Evolutionary conservation across 2,888 invertebrate species (phyloP).

Genomic region (Loripinus fragilis): DNA sequence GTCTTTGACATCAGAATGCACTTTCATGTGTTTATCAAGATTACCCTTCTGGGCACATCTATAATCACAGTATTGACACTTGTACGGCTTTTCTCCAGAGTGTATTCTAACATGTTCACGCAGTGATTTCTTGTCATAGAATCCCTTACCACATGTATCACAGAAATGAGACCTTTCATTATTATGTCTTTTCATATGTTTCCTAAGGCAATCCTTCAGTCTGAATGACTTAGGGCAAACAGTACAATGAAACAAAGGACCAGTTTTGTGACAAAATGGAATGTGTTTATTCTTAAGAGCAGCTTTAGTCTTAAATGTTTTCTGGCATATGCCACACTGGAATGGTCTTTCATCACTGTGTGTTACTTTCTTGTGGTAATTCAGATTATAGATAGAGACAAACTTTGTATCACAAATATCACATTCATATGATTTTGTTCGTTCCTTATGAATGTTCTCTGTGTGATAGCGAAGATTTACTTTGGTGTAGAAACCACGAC

Average conservation of each 20-base stretch:
- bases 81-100: slow-evolving; percentile 52
- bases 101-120: slow-evolving; percentile 43
- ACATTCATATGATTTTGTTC: slow-evolving; percentile 36
- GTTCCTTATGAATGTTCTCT: slow-evolving; percentile 37
- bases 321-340: slow-evolving; percentile 54
- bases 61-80: slow-evolving; percentile 49
- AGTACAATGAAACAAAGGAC: slow-evolving; percentile 41
- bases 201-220: slow-evolving; percentile 31
- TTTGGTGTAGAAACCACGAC: slow-evolving; percentile 39
- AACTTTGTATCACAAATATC: slow-evolving; percentile 47
- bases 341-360: slow-evolving; percentile 49
- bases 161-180: slow-evolving; percentile 55
- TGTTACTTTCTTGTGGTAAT: slow-evolving; percentile 43
- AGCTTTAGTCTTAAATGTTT: slow-evolving; percentile 55
- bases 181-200: slow-evolving; percentile 51
- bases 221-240: slow-evolving; percentile 50
- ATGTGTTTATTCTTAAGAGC: slow-evolving; percentile 47
- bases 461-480: slow-evolving; percentile 41
- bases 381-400: slow-evolving; percentile 38
- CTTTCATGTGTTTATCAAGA: slow-evolving; percentile 51
- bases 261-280: slow-evolving; percentile 37
- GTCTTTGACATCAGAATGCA: slow-evolving; percentile 19
- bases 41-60: slow-evolving; percentile 48
- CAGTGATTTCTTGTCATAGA: slow-evolving; percentile 49
- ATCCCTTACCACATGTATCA: slow-evolving; percentile 54